Evolutionary conservation across 2,113 vertebrate species (phyloP).

Genomic region (Vombatus ursinus): DNA sequence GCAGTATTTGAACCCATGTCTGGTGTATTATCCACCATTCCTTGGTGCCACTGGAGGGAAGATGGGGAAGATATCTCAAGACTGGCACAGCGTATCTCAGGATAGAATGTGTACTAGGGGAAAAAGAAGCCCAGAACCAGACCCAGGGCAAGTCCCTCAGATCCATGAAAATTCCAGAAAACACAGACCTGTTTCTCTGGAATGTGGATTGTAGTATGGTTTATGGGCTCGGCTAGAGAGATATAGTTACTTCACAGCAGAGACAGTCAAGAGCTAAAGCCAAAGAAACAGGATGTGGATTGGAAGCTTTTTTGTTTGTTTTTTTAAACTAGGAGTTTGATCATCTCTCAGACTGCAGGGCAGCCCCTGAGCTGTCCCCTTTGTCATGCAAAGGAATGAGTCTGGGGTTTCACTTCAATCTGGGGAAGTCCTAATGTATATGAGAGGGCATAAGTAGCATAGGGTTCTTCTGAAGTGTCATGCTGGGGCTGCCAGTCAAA

Average conservation of each 20-base stretch:
- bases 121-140: background rate
- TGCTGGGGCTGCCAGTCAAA: background rate
- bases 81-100: background rate
- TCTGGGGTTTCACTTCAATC: background rate
- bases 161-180: constrained; percentile 34
- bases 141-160: constrained; percentile 8
- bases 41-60: background rate
- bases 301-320: background rate
- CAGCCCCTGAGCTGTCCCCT: background rate
- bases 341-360: fast-evolving
- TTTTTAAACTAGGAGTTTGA: background rate
- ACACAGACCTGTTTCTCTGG: background rate
- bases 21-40: background rate
- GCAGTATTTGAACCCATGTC: background rate
- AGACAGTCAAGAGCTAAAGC: background rate
- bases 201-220: constrained; percentile 28
- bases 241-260: background rate
- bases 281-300: constrained; percentile 9
- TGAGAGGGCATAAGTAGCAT: background rate
- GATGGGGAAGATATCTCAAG: background rate
- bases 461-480: background rate
- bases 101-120: background rate
- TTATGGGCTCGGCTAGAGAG: constrained; percentile 30
- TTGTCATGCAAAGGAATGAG: constrained; percentile 26
- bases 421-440: background rate